Conservation (phyloP, 2,888 invertebrate species). For the Drosophila neonasuta region DNA sequence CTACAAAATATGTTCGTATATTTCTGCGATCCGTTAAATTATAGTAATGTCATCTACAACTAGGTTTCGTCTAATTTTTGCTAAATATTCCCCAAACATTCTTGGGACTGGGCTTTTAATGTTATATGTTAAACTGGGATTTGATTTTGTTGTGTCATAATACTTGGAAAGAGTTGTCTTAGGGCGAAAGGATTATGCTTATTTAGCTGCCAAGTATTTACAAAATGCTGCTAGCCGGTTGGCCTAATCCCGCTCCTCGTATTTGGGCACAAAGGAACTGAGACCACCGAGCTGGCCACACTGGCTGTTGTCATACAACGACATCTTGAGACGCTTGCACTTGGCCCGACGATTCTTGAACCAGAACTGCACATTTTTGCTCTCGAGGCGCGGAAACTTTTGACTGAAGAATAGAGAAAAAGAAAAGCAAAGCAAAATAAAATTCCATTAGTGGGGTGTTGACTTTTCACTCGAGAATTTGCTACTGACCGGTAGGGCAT, state of each 20-base stretch:
- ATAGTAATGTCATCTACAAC: conserved; percentile 28
- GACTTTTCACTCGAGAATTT: neutral
- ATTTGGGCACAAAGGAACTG: conserved; percentile 81
- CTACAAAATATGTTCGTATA: conserved; percentile 24
- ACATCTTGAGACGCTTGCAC: conserved; percentile 97
- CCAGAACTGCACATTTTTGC: conserved; percentile 99
- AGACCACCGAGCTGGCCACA: conserved; percentile 79
- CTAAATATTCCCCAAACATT: conserved; percentile 39
- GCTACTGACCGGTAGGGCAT: conserved; percentile 90
- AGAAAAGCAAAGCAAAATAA: conserved; percentile 14
- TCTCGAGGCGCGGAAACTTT: conserved; percentile 98
- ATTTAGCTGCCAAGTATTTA: conserved; percentile 31
- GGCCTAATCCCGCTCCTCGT: conserved; percentile 80
- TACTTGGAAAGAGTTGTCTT: neutral
- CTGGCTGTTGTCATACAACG: conserved; percentile 86
- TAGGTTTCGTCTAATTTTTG: conserved; percentile 43
- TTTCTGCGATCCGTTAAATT: conserved; percentile 43
- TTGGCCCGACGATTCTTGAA: conserved; percentile 99
- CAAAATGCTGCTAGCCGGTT: conserved; percentile 8
- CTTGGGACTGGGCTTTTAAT: conserved; percentile 26
- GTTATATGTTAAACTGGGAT: conserved; percentile 17
- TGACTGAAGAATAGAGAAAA: conserved; percentile 85
- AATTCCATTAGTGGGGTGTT: neutral
- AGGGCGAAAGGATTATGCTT: neutral
- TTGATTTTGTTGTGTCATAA: conserved; percentile 7